Conservation (phyloP, 2,888 invertebrate genomes). For the Epiblema foenella region DNA sequence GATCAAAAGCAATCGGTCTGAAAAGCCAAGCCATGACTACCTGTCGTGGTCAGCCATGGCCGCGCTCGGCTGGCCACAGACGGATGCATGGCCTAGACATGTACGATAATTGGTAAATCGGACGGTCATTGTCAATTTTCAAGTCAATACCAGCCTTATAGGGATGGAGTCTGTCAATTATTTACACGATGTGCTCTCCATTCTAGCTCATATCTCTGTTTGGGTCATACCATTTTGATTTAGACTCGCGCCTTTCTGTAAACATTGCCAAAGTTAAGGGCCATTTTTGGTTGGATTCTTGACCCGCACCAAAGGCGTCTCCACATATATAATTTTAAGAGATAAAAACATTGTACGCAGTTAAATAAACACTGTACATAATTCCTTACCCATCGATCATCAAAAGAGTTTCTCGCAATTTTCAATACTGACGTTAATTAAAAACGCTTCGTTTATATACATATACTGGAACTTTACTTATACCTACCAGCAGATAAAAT, state of each 20-base stretch:
- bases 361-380: too few relatives aligned
- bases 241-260: background rate
- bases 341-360: background rate
- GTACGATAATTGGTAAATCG: slow-evolving; percentile 28
- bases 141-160: background rate
- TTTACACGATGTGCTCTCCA: background rate
- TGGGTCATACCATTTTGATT: too few relatives aligned
- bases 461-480: too few relatives aligned
- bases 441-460: too few relatives aligned
- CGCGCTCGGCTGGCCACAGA: slow-evolving; percentile 18
- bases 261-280: background rate
- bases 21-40: slow-evolving; percentile 4
- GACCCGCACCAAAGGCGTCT: background rate
- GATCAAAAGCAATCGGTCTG: background rate
- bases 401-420: too few relatives aligned
- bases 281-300: background rate
- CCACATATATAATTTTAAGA: background rate
- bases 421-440: too few relatives aligned
- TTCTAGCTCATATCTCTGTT: background rate
- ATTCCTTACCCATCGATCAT: too few relatives aligned
- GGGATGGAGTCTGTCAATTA: background rate
- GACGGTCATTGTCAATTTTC: slow-evolving; percentile 12
- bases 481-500: too few relatives aligned
- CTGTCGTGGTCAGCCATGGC: slow-evolving; percentile 12
- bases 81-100: slow-evolving; percentile 16